Conservation (phyloP, 92 coral and sea anemone genomes). For the Blastomussa wellsi region DNA sequence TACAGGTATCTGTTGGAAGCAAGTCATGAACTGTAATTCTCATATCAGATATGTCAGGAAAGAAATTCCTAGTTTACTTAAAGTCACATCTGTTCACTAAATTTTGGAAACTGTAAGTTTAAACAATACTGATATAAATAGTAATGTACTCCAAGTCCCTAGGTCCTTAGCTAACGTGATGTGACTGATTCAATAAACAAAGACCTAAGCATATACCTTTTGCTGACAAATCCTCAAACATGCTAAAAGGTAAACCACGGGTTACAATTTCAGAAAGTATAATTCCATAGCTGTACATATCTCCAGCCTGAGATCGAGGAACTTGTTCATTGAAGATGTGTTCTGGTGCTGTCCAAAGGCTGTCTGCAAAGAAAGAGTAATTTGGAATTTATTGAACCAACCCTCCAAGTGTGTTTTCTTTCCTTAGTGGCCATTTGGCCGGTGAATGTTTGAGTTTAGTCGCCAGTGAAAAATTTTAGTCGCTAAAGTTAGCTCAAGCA, state of each 20-base stretch:
- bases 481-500: too few species aligned
- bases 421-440: too few species aligned
- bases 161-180: background rate
- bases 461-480: too few species aligned
- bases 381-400: too few species aligned
- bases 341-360: constrained; percentile 85
- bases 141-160: too few species aligned
- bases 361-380: constrained; percentile 49
- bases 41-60: too few species aligned
- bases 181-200: background rate
- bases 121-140: too few species aligned
- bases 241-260: constrained; percentile 77
- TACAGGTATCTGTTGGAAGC: background rate
- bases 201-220: constrained; percentile 41
- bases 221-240: constrained; percentile 75
- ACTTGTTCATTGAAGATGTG: constrained; percentile 61
- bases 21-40: background rate
- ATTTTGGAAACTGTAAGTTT: too few species aligned
- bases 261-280: constrained; percentile 73
- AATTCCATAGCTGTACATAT: constrained; percentile 74
- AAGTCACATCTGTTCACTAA: too few species aligned
- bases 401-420: too few species aligned
- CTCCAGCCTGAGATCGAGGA: constrained; percentile 72
- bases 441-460: too few species aligned
- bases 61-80: too few species aligned